A percentile compares a stretch with the other conserved stretches of the same genome.
Evolutionary conservation across 2,113 vertebrate genomes (phyloP).

Genomic region (Cromileptes altivelis): DNA sequence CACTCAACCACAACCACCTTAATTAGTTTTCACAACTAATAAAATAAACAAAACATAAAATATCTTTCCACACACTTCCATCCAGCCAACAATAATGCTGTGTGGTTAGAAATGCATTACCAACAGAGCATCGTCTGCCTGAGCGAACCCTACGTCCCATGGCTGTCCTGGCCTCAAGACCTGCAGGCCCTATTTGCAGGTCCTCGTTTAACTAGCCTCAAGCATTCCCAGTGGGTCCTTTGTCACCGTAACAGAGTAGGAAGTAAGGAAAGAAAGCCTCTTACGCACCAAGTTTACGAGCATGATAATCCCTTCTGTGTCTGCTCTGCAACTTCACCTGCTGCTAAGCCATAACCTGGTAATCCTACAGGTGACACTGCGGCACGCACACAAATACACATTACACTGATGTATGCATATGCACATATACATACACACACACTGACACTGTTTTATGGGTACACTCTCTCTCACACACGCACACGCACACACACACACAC

Average conservation of each 20-base stretch:
- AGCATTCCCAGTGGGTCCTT: constrained; percentile 49
- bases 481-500: not conserved
- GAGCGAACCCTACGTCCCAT: constrained; percentile 67
- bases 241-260: constrained; percentile 38
- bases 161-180: constrained; percentile 43
- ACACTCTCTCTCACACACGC: not conserved
- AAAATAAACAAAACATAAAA: not conserved
- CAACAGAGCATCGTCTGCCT: constrained; percentile 71
- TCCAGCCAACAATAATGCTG: not conserved
- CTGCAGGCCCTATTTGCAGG: constrained; percentile 29
- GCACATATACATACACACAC: constrained; percentile 6
- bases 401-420: constrained; percentile 34
- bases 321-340: constrained; percentile 85
- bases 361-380: constrained; percentile 74
- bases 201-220: constrained; percentile 38
- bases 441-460: constrained; percentile 22
- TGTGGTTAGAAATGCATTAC: constrained; percentile 71
- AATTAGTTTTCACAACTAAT: not conserved
- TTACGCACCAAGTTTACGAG: constrained; percentile 64
- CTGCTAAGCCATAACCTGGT: constrained; percentile 78
- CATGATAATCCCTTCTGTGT: constrained; percentile 82
- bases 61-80: not conserved
- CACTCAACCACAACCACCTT: not conserved
- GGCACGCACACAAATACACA: constrained; percentile 28
- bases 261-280: constrained; percentile 76